phyloP scores from a whole-genome alignment of 2,888 invertebrate genomes.

The Antheraea assamensis region DNA sequence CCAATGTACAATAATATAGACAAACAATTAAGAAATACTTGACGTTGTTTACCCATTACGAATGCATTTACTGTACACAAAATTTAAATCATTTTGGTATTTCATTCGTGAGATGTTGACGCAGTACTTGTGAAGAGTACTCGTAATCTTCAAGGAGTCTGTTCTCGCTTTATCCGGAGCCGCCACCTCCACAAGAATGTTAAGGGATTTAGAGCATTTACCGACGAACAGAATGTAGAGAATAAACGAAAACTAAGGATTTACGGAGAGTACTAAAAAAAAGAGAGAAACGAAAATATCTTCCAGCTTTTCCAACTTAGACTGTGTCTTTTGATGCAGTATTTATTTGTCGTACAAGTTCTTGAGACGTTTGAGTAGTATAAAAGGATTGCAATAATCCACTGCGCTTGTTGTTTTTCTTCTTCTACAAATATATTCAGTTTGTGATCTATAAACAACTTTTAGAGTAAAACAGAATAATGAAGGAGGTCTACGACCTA shows the following conservation, averaged over 20 bases:
- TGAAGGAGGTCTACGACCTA: slow-evolving; percentile 77
- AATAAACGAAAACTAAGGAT: slow-evolving; percentile 41
- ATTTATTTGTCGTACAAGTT: slow-evolving; percentile 58
- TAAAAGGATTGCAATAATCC: slow-evolving; percentile 12
- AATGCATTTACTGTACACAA: slow-evolving; percentile 40
- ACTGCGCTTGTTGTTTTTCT: not conserved
- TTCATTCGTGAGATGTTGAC: slow-evolving; percentile 54
- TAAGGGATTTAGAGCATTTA: slow-evolving; percentile 63
- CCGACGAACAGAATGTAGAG: slow-evolving; percentile 53
- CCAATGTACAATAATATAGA: slow-evolving; percentile 11
- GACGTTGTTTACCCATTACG: slow-evolving; percentile 27
- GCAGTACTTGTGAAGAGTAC: slow-evolving; percentile 41
- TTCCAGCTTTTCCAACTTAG: slow-evolving; percentile 43
- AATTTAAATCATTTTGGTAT: slow-evolving; percentile 34
- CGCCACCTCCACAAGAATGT: slow-evolving; percentile 53
- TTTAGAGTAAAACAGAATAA: slow-evolving; percentile 64
- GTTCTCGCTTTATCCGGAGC: slow-evolving; percentile 57
- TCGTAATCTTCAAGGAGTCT: slow-evolving; percentile 63
- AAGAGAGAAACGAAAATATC: slow-evolving; percentile 52
- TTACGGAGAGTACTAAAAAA: slow-evolving; percentile 18
- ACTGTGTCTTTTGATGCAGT: slow-evolving; percentile 45
- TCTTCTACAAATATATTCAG: slow-evolving; percentile 19
- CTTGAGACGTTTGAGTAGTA: slow-evolving; percentile 32
- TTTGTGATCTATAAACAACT: slow-evolving; percentile 46
- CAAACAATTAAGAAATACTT: slow-evolving; percentile 15